Percentiles rank a stretch among this genome's conserved stretches.
Conservation (phyloP, 2,797 vertebrate species). For the Cyclura pinguis region DNA sequence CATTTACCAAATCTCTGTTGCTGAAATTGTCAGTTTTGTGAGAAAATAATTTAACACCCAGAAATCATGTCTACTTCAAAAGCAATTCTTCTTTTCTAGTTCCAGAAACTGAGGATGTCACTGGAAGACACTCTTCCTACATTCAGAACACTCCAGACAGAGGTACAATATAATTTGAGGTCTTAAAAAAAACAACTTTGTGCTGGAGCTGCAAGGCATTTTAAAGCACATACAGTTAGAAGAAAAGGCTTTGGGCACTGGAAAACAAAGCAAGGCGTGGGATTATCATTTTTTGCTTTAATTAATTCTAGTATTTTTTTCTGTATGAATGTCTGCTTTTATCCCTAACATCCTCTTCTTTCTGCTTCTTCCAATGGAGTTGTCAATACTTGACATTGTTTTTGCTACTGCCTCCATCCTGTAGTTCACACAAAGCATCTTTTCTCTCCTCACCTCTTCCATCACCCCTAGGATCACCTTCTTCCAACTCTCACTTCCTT, state of each 20-base stretch:
- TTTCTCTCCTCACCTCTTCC: neutral
- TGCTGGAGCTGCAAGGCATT: neutral
- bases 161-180: conserved; percentile 1
- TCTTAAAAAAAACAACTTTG: neutral
- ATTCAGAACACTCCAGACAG: conserved; percentile 12
- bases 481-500: neutral
- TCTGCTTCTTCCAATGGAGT: neutral
- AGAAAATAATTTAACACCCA: neutral
- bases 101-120: conserved; percentile 36
- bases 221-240: neutral
- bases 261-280: neutral
- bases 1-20: neutral
- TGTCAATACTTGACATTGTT: neutral
- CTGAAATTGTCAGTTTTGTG: neutral
- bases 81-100: conserved; percentile 14
- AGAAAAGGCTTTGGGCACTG: neutral
- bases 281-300: neutral
- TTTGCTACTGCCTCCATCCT: neutral
- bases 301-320: neutral
- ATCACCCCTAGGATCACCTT: neutral
- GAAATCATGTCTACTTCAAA: neutral
- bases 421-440: neutral
- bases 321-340: neutral
- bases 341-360: neutral
- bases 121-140: conserved; percentile 35